phyloP scores from a whole-genome alignment of 2,797 vertebrate genomes.

The Xerus rutilus region DNA sequence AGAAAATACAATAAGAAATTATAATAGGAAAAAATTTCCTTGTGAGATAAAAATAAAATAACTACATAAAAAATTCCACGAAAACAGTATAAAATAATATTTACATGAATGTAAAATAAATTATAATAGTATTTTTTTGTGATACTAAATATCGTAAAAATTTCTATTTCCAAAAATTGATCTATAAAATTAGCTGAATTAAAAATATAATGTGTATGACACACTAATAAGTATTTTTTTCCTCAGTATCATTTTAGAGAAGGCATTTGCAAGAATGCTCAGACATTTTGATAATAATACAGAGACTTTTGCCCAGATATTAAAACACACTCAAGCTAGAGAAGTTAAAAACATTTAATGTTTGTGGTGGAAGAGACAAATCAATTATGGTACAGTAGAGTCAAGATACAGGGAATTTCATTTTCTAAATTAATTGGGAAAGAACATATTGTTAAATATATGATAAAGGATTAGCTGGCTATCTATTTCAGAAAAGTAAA shows the following conservation, averaged over 20 bases:
- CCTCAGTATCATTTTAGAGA: not conserved
- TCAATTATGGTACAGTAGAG: not conserved
- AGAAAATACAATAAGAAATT: not conserved
- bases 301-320: not conserved
- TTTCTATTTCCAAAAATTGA: not conserved
- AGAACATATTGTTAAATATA: not conserved
- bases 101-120: conserved; percentile 31
- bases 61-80: not conserved
- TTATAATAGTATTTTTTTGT: not conserved
- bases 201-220: not conserved
- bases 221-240: not conserved
- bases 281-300: not conserved
- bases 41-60: conserved; percentile 7
- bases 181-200: not conserved
- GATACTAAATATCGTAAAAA: not conserved
- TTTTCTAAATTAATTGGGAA: conserved; percentile 18
- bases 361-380: not conserved
- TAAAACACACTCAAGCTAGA: not conserved
- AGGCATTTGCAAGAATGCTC: not conserved
- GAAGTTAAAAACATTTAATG: not conserved
- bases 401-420: not conserved
- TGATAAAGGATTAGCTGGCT: not conserved
- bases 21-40: not conserved
- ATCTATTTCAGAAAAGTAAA: conserved; percentile 3
- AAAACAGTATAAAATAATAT: not conserved